Evolutionary conservation across 2,113 vertebrate species (phyloP).

Genomic region (Carassius auratus): DNA sequence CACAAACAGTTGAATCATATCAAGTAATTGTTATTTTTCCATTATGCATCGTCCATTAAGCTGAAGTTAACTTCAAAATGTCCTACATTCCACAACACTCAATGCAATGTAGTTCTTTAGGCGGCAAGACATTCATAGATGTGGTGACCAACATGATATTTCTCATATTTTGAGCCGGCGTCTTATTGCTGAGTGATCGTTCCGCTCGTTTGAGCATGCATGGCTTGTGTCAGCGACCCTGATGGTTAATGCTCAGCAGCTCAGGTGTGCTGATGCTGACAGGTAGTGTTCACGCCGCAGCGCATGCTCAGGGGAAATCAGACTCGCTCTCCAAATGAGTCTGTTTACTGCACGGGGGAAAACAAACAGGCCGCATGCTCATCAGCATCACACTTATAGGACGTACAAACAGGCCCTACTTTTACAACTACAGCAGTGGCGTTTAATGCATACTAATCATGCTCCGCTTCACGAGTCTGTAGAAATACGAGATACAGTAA

Average conservation of each 20-base stretch:
- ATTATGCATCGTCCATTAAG: neutral
- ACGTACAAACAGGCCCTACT: constrained; percentile 49
- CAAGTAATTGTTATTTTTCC: neutral
- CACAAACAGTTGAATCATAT: neutral
- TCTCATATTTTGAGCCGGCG: neutral
- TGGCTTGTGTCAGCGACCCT: constrained; percentile 68
- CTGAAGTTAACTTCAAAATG: neutral
- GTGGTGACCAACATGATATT: neutral
- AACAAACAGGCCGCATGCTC: constrained; percentile 62
- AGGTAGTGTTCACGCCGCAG: constrained; percentile 67
- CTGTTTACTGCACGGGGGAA: constrained; percentile 58
- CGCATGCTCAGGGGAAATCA: constrained; percentile 75
- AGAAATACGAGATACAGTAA: neutral
- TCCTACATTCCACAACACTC: fast-evolving
- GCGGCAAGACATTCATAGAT: neutral
- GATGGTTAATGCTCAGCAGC: constrained; percentile 61
- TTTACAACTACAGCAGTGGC: constrained; percentile 35
- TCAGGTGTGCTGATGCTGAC: constrained; percentile 79
- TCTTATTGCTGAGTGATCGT: constrained; percentile 57
- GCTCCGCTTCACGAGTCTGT: neutral
- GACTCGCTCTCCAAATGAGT: constrained; percentile 51
- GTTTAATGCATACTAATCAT: constrained; percentile 24
- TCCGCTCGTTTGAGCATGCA: constrained; percentile 59
- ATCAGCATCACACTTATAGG: constrained; percentile 41
- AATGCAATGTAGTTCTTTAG: neutral